phyloP scores from a whole-genome alignment of 2,797 vertebrate species.

The Pteronotus mesoamericanus region DNA sequence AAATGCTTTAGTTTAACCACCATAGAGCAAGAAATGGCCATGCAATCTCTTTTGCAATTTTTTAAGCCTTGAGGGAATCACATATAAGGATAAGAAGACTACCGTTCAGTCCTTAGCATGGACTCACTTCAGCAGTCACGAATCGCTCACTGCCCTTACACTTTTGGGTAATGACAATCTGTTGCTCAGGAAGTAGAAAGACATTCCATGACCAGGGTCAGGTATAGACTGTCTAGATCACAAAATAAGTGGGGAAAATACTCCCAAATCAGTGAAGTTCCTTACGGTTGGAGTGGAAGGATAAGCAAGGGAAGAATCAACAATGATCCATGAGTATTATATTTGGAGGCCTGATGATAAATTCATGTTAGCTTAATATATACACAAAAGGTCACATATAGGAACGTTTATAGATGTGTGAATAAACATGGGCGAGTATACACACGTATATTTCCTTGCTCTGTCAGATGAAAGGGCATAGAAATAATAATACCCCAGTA shows the following conservation, averaged over 20 bases:
- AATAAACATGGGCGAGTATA: not conserved
- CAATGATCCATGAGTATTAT: not conserved
- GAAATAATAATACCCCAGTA: not conserved
- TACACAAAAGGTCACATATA: not conserved
- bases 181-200: not conserved
- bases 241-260: not conserved
- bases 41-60: conserved; percentile 36
- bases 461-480: not conserved
- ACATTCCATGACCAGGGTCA: not conserved
- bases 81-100: conserved; percentile 9
- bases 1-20: conserved; percentile 54
- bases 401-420: not conserved
- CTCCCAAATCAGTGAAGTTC: not conserved
- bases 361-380: not conserved
- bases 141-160: not conserved
- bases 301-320: not conserved
- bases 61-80: conserved; percentile 37
- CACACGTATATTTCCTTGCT: not conserved
- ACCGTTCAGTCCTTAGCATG: not conserved
- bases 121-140: conserved; percentile 18
- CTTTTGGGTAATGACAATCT: not conserved
- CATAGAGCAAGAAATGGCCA: conserved; percentile 5
- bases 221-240: not conserved
- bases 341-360: not conserved
- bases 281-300: not conserved